Evolutionary conservation across 2,113 vertebrate species (phyloP), one percentile per base, ranked within the genome.

Genomic region (Gopherus evgoodei): DNA sequence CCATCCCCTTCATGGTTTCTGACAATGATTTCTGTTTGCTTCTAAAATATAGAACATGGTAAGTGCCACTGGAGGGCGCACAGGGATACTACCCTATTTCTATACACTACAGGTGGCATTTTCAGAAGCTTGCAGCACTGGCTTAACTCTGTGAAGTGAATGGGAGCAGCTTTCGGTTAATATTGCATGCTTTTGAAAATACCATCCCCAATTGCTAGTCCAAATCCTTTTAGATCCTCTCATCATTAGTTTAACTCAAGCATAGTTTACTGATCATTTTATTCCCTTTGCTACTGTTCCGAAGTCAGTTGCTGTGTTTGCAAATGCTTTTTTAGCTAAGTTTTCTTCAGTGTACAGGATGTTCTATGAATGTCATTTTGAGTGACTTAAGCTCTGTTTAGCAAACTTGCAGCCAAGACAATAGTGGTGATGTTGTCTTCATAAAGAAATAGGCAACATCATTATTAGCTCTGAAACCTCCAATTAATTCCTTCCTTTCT

Each of bases 171-270:
- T 93, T 94, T 94, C 5, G 90, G 90, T 93, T 95, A 94, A 95
- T 42, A 94, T 91, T 59, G 91, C 92, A 53, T 13, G 91, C 91
- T 95, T 95, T 88, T 95, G 95, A 90, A 95, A 94, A 5, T 17
- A 21, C 88, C 90, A 1, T 76, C 94, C 93, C 93, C 91, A 22
- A 62, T 75, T 83, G 91, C 88, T 92, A 85, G 84, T 79, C 93
- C 1, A 52, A 22, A 42, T 95, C 93, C 96, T 94, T 65, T 0
- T 92, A 95, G 95, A 88, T 90, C 92, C 93, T 14, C 88, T 87
- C 92, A 31, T 94, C 95, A 94, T 93, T 90, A 97, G 90, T 88
- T 96, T 90, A 59, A 90, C 62, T 88, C 96, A 91, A 72, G 90
- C 91, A 59, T 65, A 80, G 31, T n/a, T 21, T 69, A 38, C 22